phyloP scores from a whole-genome alignment of 2,888 invertebrate genomes.

The Scelioninae gen. 2 region DNA sequence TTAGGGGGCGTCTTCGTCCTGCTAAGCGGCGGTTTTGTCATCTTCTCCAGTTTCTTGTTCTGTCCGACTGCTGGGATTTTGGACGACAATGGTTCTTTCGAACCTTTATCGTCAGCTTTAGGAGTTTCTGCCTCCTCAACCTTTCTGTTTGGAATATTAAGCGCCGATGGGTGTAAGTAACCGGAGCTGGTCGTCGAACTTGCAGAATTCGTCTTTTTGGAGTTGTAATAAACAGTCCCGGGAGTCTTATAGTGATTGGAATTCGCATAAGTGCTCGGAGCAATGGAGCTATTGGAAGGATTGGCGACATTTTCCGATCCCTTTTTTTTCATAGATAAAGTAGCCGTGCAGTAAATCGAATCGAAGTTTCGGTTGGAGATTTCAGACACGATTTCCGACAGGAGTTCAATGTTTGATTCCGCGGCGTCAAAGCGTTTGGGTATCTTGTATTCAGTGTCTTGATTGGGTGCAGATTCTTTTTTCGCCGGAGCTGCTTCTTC shows the following conservation, averaged over 20 bases:
- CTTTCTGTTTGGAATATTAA: slow-evolving; percentile 79
- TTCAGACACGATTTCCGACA: slow-evolving; percentile 91
- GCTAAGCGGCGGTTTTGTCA: slow-evolving; percentile 65
- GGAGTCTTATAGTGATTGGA: slow-evolving; percentile 77
- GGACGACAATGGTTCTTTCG: slow-evolving; percentile 61
- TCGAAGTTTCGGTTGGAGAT: slow-evolving; percentile 91
- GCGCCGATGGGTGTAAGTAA: slow-evolving; percentile 84
- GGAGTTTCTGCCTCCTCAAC: slow-evolving; percentile 61
- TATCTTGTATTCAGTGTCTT: slow-evolving; percentile 73
- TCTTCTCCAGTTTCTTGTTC: slow-evolving; percentile 53
- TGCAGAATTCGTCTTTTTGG: slow-evolving; percentile 78
- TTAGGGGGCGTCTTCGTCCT: slow-evolving; percentile 67
- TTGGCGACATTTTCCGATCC: slow-evolving; percentile 69
- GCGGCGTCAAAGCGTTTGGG: slow-evolving; percentile 73
- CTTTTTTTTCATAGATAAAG: slow-evolving; percentile 77
- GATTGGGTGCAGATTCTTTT: slow-evolving; percentile 65
- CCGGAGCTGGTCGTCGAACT: slow-evolving; percentile 83
- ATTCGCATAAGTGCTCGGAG: slow-evolving; percentile 79
- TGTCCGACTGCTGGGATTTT: slow-evolving; percentile 67
- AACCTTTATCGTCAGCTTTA: slow-evolving; percentile 64
- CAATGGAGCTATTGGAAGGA: slow-evolving; percentile 64
- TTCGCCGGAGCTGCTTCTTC: slow-evolving; percentile 83
- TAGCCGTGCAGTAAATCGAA: slow-evolving; percentile 89
- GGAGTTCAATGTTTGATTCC: slow-evolving; percentile 83
- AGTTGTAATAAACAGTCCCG: slow-evolving; percentile 79